phyloP scores from a whole-genome alignment of 2,888 invertebrate species.

The Conops quadrifasciatus region DNA sequence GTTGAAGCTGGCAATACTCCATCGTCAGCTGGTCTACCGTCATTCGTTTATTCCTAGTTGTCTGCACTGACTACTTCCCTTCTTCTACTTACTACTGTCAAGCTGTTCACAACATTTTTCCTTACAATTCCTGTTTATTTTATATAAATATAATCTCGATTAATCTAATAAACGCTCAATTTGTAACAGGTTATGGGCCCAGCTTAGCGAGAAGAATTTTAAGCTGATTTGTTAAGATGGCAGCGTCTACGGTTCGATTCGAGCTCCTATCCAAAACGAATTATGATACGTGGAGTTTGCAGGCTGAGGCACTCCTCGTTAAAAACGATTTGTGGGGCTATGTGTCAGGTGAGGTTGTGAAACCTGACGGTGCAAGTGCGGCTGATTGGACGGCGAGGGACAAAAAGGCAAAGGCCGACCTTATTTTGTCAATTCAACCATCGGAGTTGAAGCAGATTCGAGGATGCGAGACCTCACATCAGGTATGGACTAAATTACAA shows the following conservation, averaged over 20 bases:
- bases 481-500: conserved; percentile 38
- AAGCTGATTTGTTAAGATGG: neutral
- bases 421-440: conserved; percentile 38
- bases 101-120: no score
- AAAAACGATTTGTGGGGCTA: conserved; percentile 7
- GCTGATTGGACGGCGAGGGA: neutral
- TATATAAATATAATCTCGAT: no score
- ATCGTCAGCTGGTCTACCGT: no score
- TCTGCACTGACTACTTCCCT: no score
- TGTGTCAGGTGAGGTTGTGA: neutral
- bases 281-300: conserved; percentile 32
- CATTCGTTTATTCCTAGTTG: no score
- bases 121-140: no score
- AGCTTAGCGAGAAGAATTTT: neutral
- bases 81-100: no score
- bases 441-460: conserved; percentile 29
- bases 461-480: conserved; percentile 35
- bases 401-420: conserved; percentile 22
- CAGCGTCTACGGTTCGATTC: conserved; percentile 7
- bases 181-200: conserved; percentile 8
- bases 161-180: no score
- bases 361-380: neutral
- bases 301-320: neutral
- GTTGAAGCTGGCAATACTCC: no score
- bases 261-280: conserved; percentile 26